These are phyloP conservation scores for Nicator chloris DNA, from an alignment of 2,113 vertebrate species.

Conservation along the genomic window DNA sequence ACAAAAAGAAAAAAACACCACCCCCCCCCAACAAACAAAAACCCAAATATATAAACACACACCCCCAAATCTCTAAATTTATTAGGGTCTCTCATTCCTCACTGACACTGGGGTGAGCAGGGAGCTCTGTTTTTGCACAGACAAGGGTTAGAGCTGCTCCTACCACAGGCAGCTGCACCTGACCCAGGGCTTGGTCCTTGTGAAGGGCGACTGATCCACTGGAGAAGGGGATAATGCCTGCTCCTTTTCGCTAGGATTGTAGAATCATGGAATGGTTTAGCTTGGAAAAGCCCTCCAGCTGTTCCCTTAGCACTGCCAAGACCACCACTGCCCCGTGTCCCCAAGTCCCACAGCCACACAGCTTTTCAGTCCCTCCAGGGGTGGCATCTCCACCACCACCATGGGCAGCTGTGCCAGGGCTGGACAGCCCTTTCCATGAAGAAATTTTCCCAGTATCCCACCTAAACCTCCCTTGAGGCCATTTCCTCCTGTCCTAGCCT, in stretches of 20 bases:
- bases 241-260: neutral
- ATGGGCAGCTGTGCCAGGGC: neutral
- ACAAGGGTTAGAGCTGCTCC: neutral
- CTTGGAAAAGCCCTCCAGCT: neutral
- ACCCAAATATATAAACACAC: accelerated
- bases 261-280: neutral
- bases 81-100: neutral
- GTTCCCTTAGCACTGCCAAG: neutral
- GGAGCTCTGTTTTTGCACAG: neutral
- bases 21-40: neutral
- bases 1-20: too few species aligned
- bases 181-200: neutral
- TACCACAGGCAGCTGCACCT: neutral
- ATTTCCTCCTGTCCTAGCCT: neutral
- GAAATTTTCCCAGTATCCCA: neutral
- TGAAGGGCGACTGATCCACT: accelerated
- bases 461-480: neutral
- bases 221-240: neutral
- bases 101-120: neutral
- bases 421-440: neutral
- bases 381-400: neutral
- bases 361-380: neutral
- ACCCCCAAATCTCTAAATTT: neutral
- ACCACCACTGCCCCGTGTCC: neutral
- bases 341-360: neutral